Percentiles rank a stretch among this genome's conserved stretches.
Evolutionary conservation across 2,888 invertebrate genomes (phyloP).

Genomic region (Scaptomyza polygonia): DNA sequence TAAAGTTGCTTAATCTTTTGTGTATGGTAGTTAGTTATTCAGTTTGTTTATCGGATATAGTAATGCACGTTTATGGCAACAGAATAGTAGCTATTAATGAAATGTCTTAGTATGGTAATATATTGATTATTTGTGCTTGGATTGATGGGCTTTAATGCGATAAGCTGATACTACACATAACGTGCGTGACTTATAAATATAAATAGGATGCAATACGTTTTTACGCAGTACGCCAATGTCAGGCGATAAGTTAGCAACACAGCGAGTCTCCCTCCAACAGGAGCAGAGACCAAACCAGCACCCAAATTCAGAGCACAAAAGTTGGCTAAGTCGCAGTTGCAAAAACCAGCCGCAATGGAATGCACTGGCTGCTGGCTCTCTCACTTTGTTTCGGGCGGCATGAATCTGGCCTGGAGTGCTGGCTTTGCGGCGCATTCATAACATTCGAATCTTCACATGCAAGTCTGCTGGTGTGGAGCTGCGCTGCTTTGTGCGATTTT

Average conservation of each 20-base stretch:
- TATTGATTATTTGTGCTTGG: conserved; percentile 63
- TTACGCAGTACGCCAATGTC: conserved; percentile 52
- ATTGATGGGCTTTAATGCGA: conserved; percentile 54
- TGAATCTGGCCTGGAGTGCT: conserved; percentile 75
- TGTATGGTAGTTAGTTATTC: conserved; percentile 19
- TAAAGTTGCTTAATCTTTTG: conserved; percentile 1
- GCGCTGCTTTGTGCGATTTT: conserved; percentile 74
- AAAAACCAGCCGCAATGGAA: conserved; percentile 76
- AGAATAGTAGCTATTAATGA: conserved; percentile 59
- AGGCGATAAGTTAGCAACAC: conserved; percentile 47
- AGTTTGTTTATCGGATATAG: conserved; percentile 46
- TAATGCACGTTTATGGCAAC: conserved; percentile 52
- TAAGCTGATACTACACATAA: conserved; percentile 62
- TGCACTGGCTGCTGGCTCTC: conserved; percentile 60
- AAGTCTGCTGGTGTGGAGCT: conserved; percentile 74
- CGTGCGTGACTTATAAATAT: conserved; percentile 53
- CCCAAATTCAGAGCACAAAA: conserved; percentile 12
- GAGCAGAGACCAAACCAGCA: conserved; percentile 14
- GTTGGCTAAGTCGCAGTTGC: conserved; percentile 45
- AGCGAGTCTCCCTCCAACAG: conserved; percentile 36
- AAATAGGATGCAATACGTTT: conserved; percentile 35
- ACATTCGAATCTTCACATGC: conserved; percentile 64
- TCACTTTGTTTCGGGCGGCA: conserved; percentile 78
- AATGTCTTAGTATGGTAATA: conserved; percentile 56
- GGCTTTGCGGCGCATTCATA: conserved; percentile 69